These are phyloP conservation scores for Sarcophaga subvicina DNA, from an alignment of 2,888 invertebrate genomes.

Conservation along the genomic window DNA sequence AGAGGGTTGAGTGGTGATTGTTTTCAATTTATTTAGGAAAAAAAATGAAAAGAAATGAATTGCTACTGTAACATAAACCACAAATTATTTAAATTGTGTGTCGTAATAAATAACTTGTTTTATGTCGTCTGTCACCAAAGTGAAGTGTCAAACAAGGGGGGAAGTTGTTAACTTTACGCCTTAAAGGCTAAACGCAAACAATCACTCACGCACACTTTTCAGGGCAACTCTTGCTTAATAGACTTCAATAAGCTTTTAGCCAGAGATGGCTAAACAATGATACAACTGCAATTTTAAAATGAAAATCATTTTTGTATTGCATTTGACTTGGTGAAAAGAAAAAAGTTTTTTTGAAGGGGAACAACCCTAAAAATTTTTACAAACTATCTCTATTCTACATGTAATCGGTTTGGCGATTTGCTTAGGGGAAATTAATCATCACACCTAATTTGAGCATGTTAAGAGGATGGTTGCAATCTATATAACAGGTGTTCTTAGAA, in stretches of 20 bases:
- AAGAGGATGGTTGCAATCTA: too few relatives aligned
- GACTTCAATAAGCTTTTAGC: background rate
- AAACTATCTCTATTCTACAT: too few relatives aligned
- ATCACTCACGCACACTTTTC: slow-evolving; percentile 23
- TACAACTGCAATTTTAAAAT: background rate
- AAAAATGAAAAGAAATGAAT: background rate
- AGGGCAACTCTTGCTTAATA: background rate
- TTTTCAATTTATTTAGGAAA: slow-evolving; percentile 30
- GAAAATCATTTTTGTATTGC: too few relatives aligned
- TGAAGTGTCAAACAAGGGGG: slow-evolving; percentile 65
- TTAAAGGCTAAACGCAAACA: slow-evolving; percentile 47
- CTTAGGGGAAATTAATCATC: too few relatives aligned
- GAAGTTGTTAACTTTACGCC: slow-evolving; percentile 66
- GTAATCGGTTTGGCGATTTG: too few relatives aligned
- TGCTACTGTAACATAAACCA: slow-evolving; percentile 48
- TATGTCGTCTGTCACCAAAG: background rate
- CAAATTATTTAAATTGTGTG: slow-evolving; percentile 68
- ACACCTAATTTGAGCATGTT: too few relatives aligned
- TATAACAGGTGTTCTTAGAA: too few relatives aligned
- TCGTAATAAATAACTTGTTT: slow-evolving; percentile 41
- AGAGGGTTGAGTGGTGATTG: background rate
- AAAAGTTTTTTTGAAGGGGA: too few relatives aligned
- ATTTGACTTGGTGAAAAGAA: too few relatives aligned
- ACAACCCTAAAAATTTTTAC: too few relatives aligned
- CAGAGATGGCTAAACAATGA: background rate